phyloP scores from a whole-genome alignment of 1,140 invertebrate genomes.

The Diorhabda sublineata region DNA sequence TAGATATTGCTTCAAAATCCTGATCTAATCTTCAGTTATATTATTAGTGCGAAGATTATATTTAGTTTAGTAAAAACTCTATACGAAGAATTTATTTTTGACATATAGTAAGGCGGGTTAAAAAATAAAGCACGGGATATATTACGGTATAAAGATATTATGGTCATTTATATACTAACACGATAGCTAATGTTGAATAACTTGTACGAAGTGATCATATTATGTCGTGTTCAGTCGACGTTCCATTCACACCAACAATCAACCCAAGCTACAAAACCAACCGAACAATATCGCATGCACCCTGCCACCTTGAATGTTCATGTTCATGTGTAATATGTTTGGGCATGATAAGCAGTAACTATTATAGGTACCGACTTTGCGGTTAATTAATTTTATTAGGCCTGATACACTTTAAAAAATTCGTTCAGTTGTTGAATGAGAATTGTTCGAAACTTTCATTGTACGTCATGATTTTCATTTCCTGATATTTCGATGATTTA shows the following conservation, averaged over 20 bases:
- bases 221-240: background rate
- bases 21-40: too few species aligned
- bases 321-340: constrained; percentile 1
- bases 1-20: too few species aligned
- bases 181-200: background rate
- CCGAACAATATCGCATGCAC: background rate
- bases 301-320: background rate
- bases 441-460: too few species aligned
- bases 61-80: too few species aligned
- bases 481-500: too few species aligned
- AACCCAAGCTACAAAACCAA: background rate
- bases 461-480: too few species aligned
- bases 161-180: background rate
- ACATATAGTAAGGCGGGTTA: too few species aligned
- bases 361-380: background rate
- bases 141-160: too few species aligned
- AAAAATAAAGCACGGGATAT: too few species aligned
- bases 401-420: background rate
- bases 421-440: too few species aligned
- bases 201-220: background rate
- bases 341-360: background rate
- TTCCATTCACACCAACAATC: constrained; percentile 2
- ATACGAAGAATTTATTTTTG: too few species aligned
- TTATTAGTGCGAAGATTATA: too few species aligned
- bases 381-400: constrained; percentile 1